Conservation (phyloP, 2,888 invertebrate genomes). For the Cabera pusaria region DNA sequence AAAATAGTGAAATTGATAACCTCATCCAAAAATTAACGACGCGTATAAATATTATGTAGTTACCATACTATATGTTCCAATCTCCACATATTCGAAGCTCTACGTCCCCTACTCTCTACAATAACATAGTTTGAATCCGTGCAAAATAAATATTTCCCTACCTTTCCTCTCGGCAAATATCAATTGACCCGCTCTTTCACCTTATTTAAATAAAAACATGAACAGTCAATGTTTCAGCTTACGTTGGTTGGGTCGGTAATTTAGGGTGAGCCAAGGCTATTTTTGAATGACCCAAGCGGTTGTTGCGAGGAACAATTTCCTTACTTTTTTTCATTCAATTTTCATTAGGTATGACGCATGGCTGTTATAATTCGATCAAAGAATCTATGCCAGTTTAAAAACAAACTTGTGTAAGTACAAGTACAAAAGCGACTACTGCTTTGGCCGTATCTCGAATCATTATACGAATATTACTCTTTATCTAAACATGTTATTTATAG, state of each 20-base stretch:
- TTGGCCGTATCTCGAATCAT: too few species aligned
- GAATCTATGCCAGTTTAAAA: too few species aligned
- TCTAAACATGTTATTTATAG: too few species aligned
- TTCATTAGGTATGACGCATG: conserved; percentile 8
- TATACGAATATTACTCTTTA: too few species aligned
- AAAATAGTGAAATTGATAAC: too few species aligned
- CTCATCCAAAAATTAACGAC: too few species aligned
- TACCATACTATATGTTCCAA: too few species aligned
- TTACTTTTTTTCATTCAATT: conserved; percentile 20
- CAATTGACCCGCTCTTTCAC: conserved; percentile 37
- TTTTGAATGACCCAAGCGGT: conserved; percentile 35
- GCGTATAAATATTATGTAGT: too few species aligned
- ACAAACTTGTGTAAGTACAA: too few species aligned
- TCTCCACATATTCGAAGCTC: conserved; percentile 22
- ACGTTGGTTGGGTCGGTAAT: conserved; percentile 36
- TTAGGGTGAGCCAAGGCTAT: conserved; percentile 33
- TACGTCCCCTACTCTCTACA: conserved; percentile 22
- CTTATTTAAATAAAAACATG: conserved; percentile 32
- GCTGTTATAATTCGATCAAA: too few species aligned
- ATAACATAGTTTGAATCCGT: conserved; percentile 37
- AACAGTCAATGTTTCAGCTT: conserved; percentile 27
- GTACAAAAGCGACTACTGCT: too few species aligned
- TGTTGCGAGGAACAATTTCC: conserved; percentile 33
- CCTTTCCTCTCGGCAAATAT: conserved; percentile 40
- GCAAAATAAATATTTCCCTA: conserved; percentile 52